These are phyloP conservation scores for Drosophila tristis DNA, from an alignment of 1,140 invertebrate species.

Conservation along the genomic window DNA sequence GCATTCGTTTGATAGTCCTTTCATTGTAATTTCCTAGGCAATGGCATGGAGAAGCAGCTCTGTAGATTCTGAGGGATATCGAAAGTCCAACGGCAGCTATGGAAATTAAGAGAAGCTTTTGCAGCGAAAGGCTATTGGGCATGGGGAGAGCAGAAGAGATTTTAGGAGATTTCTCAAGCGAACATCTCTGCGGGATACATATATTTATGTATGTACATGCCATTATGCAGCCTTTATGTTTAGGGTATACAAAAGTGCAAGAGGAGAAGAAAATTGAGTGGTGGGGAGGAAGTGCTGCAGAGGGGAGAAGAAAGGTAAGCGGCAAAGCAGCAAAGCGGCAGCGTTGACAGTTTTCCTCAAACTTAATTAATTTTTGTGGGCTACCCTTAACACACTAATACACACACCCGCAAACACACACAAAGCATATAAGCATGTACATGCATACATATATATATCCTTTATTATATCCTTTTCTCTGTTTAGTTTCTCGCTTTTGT, in stretches of 20 bases:
- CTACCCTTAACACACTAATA: constrained; percentile 47
- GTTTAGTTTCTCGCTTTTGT: constrained; percentile 68
- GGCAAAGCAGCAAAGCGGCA: constrained; percentile 56
- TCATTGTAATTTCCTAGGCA: too few species aligned
- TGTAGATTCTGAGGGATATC: too few species aligned
- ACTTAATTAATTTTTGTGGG: constrained; percentile 76
- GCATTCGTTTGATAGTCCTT: too few species aligned
- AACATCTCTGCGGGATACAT: neutral
- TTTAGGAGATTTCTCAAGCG: too few species aligned
- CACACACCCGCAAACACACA: constrained; percentile 18
- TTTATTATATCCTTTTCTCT: constrained; percentile 36
- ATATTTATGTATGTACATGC: neutral
- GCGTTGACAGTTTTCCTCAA: constrained; percentile 77
- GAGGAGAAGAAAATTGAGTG: neutral
- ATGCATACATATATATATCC: neutral
- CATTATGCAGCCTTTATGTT: constrained; percentile 18
- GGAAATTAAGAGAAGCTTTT: too few species aligned
- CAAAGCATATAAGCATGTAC: neutral
- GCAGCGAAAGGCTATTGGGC: too few species aligned
- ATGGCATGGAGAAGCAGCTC: too few species aligned
- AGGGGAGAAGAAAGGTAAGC: neutral
- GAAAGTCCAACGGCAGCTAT: too few species aligned
- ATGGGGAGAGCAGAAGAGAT: too few species aligned
- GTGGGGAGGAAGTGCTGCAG: neutral
- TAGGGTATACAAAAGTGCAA: constrained; percentile 28